Base-by-base conservation (phyloP, 2,797 vertebrate genomes). In the Catostomus latipinnis region DNA sequence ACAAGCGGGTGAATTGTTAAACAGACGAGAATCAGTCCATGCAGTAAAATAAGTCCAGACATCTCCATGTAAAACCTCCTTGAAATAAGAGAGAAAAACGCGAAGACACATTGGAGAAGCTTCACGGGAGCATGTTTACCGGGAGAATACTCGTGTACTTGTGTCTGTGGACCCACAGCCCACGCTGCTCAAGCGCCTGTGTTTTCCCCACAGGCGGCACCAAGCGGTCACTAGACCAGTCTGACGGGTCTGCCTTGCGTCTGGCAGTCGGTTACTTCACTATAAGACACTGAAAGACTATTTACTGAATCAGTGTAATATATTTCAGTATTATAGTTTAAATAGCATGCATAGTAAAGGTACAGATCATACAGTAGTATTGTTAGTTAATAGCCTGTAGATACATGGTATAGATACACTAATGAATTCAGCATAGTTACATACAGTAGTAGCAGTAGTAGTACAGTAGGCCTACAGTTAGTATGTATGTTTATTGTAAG, bases 1-100 rank as follows among this genome's bases (percentile, higher is more conserved):
- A 86, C 84, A 74, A 91, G 90, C 76, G 85, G 86, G 70, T 84
- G 87, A 65, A 91, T 81, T 45, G 85, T 86, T 0, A 93, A 80
- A 71, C 46, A 85, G 9, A 84, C 16, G 6, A 88, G 76, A 58
- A 86, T 57, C 63, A 87, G 74, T 74, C 84, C 85, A 71, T 84
- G 60, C 57, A 88, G 74, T 9, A 79, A 18, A 6, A 52, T 63
- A 80, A 77, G 81, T 70, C 82, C 82, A 52, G 80, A 86, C 89
- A 90, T 90, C 71, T 88, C 87, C 74, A 58, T 78, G 74, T 57
- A 62, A 74, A 74, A 75, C 82, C 83, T 46, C 74, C 8, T 80
- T 63, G 18, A 71, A 78, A 74, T 70, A 80, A 74, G 34, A 34
- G 68, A 61, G 82, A 12, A 56, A 74, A 71, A 22, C 66, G 71